A percentile compares a stretch with the other conserved stretches of the same genome.
Conservation (phyloP, 2,888 invertebrate genomes). For the Amaurobius ferox region DNA sequence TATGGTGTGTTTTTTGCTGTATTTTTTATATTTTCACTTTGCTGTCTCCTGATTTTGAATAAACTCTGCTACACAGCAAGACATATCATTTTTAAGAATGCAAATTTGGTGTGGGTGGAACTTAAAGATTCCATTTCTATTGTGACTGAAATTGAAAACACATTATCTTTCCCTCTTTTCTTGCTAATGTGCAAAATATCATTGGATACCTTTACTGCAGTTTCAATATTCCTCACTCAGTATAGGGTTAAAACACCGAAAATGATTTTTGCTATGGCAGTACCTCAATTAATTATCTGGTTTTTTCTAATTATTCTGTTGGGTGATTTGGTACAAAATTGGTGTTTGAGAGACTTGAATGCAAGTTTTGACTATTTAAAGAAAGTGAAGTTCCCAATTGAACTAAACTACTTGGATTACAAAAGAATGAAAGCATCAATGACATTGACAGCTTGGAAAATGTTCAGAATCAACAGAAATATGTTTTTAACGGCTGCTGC, state of each 20-base stretch:
- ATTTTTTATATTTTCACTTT: background rate
- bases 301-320: background rate
- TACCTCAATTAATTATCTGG: background rate
- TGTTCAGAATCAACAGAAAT: background rate
- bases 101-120: background rate
- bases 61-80: background rate
- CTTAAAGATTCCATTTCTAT: background rate
- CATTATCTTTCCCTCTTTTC: background rate
- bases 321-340: background rate
- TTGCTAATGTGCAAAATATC: background rate
- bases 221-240: background rate
- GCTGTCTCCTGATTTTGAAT: background rate
- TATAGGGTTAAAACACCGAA: background rate
- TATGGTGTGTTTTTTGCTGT: background rate
- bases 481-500: background rate
- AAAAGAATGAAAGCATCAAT: background rate
- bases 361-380: background rate
- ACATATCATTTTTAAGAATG: background rate
- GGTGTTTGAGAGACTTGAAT: background rate
- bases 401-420: background rate
- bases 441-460: background rate
- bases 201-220: background rate
- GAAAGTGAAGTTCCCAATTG: background rate
- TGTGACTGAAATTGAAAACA: background rate
- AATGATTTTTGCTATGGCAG: background rate